Evolutionary conservation across 92 coral and sea anemone genomes (phyloP), one percentile per base, ranked within the genome.

Genomic region (Desmophyllum pertusum): DNA sequence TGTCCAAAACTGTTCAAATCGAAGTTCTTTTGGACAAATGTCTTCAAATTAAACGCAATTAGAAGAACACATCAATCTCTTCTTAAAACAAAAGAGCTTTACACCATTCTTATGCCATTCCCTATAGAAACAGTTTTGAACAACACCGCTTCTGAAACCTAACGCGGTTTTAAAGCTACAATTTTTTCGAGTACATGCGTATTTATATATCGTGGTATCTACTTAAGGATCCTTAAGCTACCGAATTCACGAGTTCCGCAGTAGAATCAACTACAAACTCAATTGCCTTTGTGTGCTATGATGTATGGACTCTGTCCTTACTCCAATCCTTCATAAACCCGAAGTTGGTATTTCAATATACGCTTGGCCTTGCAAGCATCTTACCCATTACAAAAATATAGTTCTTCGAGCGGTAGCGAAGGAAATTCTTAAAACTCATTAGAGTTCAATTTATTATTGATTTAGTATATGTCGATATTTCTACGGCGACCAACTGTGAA

Each of bases 361-460:
- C 79, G 86, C 86, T 82, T 82, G 86, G 6, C 86, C 62, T 82
- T 82, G 86, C 86, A 82, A 82, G 86, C 86, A 82, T 18, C 59
- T 73, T 72, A 82, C 78, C 39, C 79, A 52, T 71, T 69, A 68
- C 55, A 7, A 79, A 62, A 76, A 79, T 27, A 64, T 25, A 41
- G 17, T 80, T 67, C 76, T 31, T 68, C 45, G 19, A 70, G 68
- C 10, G 72, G 38, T 40, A 81, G 59, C 51, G 71, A 70, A 82
- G 45, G 79, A 43, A 37, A 82, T 71, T 70, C 85, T 35, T 53
- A 21, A 45, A 69, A 81, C 78, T 71, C 79, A 55, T 82, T 82
- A 39, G 86, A 71, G 86, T 43, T 72, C 61, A 55, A 52, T 68
- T 50, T 59, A 40, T 78, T 39, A 38, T 72, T 78, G 72, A 29